phyloP scores from a whole-genome alignment of 2,888 invertebrate species.

The Chrysina gloriosa region DNA sequence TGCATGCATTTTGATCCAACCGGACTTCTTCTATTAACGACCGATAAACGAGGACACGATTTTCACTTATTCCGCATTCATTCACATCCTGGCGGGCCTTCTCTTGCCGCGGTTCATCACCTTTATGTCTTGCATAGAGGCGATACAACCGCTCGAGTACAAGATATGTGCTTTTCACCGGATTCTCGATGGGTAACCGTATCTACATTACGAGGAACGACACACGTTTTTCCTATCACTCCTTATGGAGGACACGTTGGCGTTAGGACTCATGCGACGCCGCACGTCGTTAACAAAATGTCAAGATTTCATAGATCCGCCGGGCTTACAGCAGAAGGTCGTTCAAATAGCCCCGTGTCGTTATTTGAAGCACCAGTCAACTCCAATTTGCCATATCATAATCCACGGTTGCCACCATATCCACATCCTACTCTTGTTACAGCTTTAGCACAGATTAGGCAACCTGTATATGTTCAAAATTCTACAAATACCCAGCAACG shows the following conservation, averaged over 20 bases:
- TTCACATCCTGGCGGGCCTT: constrained; percentile 86
- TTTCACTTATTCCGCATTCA: constrained; percentile 96
- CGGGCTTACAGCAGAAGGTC: constrained; percentile 79
- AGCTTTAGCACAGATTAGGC: constrained; percentile 89
- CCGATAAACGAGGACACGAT: constrained; percentile 92
- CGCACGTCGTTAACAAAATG: constrained; percentile 92
- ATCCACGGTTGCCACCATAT: constrained; percentile 92
- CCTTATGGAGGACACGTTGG: constrained; percentile 95
- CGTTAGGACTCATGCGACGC: constrained; percentile 93
- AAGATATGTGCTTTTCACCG: constrained; percentile 88
- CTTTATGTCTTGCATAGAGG: constrained; percentile 95
- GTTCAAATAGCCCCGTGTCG: constrained; percentile 78
- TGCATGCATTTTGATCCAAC: constrained; percentile 92
- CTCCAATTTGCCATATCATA: constrained; percentile 77
- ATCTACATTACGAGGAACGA: constrained; percentile 94
- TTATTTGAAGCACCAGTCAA: constrained; percentile 61
- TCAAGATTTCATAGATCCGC: constrained; percentile 96
- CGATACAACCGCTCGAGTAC: constrained; percentile 95
- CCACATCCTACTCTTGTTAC: constrained; percentile 84
- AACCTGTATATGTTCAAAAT: constrained; percentile 69
- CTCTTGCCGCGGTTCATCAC: constrained; percentile 92
- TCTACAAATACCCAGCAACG: constrained; percentile 67
- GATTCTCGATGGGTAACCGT: constrained; percentile 98
- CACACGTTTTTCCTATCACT: constrained; percentile 96
- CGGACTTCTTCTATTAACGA: constrained; percentile 89